Conservation (phyloP, 2,113 vertebrate genomes). For the Epinephelus cyanopodus region DNA sequence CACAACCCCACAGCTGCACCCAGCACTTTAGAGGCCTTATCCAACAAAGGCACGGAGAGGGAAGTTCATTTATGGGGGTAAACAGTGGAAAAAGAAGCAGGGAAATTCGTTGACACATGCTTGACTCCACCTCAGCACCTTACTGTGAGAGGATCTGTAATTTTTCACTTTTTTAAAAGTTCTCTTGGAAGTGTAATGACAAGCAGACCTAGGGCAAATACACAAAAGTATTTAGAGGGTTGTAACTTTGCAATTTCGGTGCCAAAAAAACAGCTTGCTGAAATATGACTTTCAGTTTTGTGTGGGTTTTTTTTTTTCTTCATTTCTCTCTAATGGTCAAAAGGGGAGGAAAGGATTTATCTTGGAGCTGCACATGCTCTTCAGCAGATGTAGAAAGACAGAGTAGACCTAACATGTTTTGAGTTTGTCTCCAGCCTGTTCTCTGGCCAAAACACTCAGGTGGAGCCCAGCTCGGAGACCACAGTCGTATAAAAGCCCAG, state of each 20-base stretch:
- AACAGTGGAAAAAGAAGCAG: slow-evolving; percentile 48
- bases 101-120: slow-evolving; percentile 51
- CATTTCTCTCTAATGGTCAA: slow-evolving; percentile 56
- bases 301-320: slow-evolving; percentile 42
- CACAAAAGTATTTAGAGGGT: slow-evolving; percentile 63
- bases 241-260: slow-evolving; percentile 50
- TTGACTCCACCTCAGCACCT: slow-evolving; percentile 33
- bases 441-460: slow-evolving; percentile 59
- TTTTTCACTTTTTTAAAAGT: slow-evolving; percentile 48
- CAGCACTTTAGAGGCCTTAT: slow-evolving; percentile 58
- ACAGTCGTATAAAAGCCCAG: slow-evolving; percentile 43
- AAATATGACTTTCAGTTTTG: slow-evolving; percentile 68
- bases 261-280: slow-evolving; percentile 63
- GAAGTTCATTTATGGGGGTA: slow-evolving; percentile 50
- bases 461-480: slow-evolving; percentile 43
- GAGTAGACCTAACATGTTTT: slow-evolving; percentile 67
- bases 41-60: slow-evolving; percentile 63
- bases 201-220: slow-evolving; percentile 63
- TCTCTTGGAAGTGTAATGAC: slow-evolving; percentile 62
- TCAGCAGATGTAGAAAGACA: slow-evolving; percentile 72
- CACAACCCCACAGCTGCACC: slow-evolving; percentile 76
- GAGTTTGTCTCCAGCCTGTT: slow-evolving; percentile 45
- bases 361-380: slow-evolving; percentile 67
- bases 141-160: slow-evolving; percentile 47
- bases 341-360: slow-evolving; percentile 69